phyloP scores from a whole-genome alignment of 2,797 vertebrate genomes.

The Stomatorhinus walkeri region DNA sequence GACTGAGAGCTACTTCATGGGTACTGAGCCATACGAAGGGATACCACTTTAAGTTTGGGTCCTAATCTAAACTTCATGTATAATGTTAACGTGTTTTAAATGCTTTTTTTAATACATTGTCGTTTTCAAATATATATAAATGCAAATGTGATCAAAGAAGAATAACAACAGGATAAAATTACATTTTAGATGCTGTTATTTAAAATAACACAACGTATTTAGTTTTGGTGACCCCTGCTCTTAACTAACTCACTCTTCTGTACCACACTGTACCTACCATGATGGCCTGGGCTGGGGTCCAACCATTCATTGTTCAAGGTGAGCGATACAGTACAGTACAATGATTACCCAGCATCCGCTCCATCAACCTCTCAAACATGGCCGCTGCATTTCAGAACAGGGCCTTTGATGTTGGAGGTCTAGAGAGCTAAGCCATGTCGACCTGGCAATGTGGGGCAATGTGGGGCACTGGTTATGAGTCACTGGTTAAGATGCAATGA shows the following conservation, averaged over 20 bases:
- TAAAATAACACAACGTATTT: too few relatives aligned
- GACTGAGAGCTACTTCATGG: too few relatives aligned
- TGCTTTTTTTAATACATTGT: too few relatives aligned
- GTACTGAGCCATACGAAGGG: too few relatives aligned
- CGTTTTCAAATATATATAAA: too few relatives aligned
- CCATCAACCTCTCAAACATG: not conserved
- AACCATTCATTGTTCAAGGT: not conserved
- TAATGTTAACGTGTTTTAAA: too few relatives aligned
- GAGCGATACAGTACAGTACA: not conserved
- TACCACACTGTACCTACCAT: not conserved
- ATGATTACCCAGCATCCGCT: not conserved
- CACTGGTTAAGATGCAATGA: not conserved
- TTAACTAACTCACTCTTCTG: not conserved
- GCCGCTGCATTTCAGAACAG: not conserved
- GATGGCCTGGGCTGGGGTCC: not conserved
- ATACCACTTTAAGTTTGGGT: too few relatives aligned
- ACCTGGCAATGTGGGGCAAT: not conserved
- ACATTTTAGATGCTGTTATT: too few relatives aligned
- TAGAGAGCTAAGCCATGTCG: not conserved
- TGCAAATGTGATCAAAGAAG: too few relatives aligned
- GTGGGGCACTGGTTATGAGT: not conserved
- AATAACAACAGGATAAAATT: too few relatives aligned
- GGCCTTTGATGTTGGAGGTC: not conserved
- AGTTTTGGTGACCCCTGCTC: not conserved
- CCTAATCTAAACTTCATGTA: too few relatives aligned